Base-by-base conservation (phyloP, 1,140 invertebrate genomes). In the Vollenhovia emeryi region DNA sequence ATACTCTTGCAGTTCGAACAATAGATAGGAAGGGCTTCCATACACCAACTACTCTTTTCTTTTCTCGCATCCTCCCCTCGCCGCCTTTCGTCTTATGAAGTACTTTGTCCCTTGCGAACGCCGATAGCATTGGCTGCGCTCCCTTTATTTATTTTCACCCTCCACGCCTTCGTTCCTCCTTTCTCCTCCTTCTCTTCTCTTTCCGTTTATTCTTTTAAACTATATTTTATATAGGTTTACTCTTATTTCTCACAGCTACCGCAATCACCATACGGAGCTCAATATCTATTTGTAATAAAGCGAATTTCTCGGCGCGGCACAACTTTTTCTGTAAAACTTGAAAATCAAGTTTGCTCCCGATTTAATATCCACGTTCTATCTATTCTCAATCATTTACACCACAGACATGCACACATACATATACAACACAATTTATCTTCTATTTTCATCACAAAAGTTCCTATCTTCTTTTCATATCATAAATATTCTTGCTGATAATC, bases 1-100 rank as follows among this genome's bases (percentile, higher is more conserved):
- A 87, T 91, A 90, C 87, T 84, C 80, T 74, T 69, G 90, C 88
- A 89, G 92, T 91, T 91, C 71, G 66, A 93, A 93, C 90, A 89
- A 89, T 87, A 82, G 87, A 89, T 66, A 87, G 86, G 59, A 68
- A 73, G 69, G 52, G 30, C 50, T 55, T 21, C 57, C 36, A 50
- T 71, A 55, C 57, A 78, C 71, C 30, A 55, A 83, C 76, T 68
- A 79, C 40, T 86, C 78, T 86, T 86, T 86, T 73, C 40, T 45
- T 85, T 69, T 27, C 43, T 8, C 30, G 8, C 45, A 24, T n/a
- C 27, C 59, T 18, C 30, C n/a, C 9, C 30, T 45, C 15, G 21
- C 18, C 48, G 45, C 64, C 36, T 78, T 75, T 83, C 84, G 60
- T 75, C 85, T 87, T 85, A 82, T 82, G 78, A 82, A 82, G 78